A percentile compares a stretch with the other conserved stretches of the same genome.
phyloP scores from a whole-genome alignment of 2,113 vertebrate species.

The Potamarius usumacintae region DNA sequence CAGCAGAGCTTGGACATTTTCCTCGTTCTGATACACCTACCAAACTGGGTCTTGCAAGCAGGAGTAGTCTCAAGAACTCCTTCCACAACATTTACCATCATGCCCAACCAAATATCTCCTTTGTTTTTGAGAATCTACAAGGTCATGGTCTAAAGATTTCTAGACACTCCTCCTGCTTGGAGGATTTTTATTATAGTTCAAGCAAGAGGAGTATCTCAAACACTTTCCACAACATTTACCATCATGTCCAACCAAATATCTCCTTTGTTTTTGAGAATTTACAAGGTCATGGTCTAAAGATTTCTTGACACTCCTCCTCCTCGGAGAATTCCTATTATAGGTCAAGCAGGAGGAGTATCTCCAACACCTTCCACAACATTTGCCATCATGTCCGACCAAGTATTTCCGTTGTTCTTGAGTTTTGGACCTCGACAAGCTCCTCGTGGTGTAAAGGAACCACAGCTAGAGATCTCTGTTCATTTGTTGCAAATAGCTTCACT shows the following conservation, averaged over 20 bases:
- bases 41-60: neutral
- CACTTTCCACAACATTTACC: neutral
- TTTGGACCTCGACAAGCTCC: neutral
- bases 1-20: neutral
- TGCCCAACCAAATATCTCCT: neutral
- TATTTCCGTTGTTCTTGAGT: neutral
- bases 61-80: neutral
- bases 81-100: neutral
- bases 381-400: no score
- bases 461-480: neutral
- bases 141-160: no score
- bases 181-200: no score
- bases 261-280: no score
- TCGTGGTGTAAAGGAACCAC: neutral
- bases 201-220: no score
- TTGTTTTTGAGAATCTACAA: no score
- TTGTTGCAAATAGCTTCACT: neutral
- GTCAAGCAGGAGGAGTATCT: no score
- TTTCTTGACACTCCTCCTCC: no score
- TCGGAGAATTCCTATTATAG: no score
- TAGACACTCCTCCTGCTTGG: no score
- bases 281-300: no score
- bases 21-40: neutral
- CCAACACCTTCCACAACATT: no score
- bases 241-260: neutral